phyloP scores from a whole-genome alignment of 2,113 vertebrate species.

The Cyprinodon brontotheroides region DNA sequence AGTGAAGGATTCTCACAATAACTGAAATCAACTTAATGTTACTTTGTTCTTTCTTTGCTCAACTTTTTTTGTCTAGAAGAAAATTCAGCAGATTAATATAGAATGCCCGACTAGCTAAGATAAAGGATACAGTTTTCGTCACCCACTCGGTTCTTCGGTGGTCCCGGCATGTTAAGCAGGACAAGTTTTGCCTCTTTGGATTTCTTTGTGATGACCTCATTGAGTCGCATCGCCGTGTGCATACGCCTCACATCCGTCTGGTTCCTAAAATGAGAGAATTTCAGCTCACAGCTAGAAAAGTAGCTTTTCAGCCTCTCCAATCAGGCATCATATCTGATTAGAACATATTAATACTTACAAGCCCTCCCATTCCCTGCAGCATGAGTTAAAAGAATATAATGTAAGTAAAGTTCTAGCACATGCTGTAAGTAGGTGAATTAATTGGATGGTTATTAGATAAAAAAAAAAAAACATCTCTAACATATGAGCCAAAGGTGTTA shows the following conservation, averaged over 20 bases:
- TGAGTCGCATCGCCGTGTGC: slow-evolving; percentile 95
- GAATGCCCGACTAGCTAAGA: not conserved
- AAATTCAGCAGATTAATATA: not conserved
- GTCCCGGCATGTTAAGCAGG: slow-evolving; percentile 97
- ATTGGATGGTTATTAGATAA: not conserved
- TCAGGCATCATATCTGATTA: not conserved
- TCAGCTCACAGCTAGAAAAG: not conserved
- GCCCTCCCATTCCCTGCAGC: slow-evolving; percentile 95
- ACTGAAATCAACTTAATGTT: not conserved
- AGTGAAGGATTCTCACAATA: slow-evolving; percentile 74
- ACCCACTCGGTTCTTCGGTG: slow-evolving; percentile 92
- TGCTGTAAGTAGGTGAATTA: not conserved
- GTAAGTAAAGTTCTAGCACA: not conserved
- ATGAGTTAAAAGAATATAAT: slow-evolving; percentile 55
- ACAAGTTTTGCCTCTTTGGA: slow-evolving; percentile 94
- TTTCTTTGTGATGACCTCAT: slow-evolving; percentile 93
- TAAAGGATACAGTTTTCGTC: slow-evolving; percentile 95
- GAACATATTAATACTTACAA: slow-evolving; percentile 85
- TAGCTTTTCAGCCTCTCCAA: not conserved
- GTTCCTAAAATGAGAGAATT: slow-evolving; percentile 79
- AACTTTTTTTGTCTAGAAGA: not conserved
- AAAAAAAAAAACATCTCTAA: not conserved
- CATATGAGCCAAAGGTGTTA: not conserved
- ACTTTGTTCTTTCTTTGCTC: not conserved
- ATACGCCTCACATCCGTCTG: slow-evolving; percentile 93